Evolutionary conservation across 2,888 invertebrate genomes (phyloP).

Genomic region (Gisinianus flammeolus): DNA sequence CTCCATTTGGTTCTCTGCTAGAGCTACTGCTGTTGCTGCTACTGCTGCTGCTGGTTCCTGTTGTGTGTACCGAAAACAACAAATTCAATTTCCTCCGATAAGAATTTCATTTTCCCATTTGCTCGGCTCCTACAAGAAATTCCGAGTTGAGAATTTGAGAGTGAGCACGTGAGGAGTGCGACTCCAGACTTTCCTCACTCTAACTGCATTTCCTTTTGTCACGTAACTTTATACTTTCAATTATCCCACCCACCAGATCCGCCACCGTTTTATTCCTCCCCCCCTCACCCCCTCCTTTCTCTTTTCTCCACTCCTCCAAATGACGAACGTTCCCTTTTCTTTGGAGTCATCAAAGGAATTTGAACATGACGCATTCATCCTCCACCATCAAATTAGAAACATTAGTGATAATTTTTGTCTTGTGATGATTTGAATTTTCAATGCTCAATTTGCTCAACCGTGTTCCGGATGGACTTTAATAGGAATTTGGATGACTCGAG

Average conservation of each 20-base stretch:
- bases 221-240: neutral
- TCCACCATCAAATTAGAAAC: too few relatives aligned
- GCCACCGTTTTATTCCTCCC: neutral
- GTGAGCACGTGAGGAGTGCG: neutral
- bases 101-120: constrained; percentile 6
- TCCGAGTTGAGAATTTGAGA: neutral
- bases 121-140: neutral
- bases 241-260: neutral
- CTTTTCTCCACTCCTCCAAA: neutral
- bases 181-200: neutral
- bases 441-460: too few relatives aligned
- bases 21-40: too few relatives aligned
- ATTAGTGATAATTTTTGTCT: too few relatives aligned
- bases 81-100: constrained; percentile 6
- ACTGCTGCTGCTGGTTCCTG: too few relatives aligned
- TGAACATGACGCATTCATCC: too few relatives aligned
- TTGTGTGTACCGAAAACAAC: too few relatives aligned
- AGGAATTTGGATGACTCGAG: too few relatives aligned
- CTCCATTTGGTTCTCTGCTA: too few relatives aligned
- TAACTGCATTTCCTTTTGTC: neutral
- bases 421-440: too few relatives aligned
- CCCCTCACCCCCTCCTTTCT: neutral
- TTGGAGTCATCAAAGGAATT: neutral
- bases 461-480: too few relatives aligned
- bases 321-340: neutral